phyloP scores from a whole-genome alignment of 1,140 invertebrate genomes.

The Lordiphosa mommai region DNA sequence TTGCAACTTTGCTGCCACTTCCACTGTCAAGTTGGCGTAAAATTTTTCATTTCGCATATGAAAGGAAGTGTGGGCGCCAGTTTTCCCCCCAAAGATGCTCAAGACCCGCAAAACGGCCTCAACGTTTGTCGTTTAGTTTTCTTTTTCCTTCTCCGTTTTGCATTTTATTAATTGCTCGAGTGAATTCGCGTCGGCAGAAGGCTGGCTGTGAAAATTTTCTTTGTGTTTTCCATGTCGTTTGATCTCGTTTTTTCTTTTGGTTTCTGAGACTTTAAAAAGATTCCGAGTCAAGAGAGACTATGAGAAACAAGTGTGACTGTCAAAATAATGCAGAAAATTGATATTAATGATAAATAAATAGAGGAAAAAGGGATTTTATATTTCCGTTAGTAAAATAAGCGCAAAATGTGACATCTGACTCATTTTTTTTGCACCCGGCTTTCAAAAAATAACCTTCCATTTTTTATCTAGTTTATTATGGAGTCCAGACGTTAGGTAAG shows the following conservation, averaged over 20 bases:
- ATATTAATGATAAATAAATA: too few relatives aligned
- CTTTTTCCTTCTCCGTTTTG: constrained; percentile 33
- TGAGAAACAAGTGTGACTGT: not conserved
- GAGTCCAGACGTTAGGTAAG: too few relatives aligned
- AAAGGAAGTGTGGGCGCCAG: constrained; percentile 74
- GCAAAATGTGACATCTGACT: too few relatives aligned
- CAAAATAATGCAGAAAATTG: too few relatives aligned
- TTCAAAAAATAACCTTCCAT: too few relatives aligned
- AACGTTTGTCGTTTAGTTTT: constrained; percentile 48
- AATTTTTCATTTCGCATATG: constrained; percentile 76
- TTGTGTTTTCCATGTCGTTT: constrained; percentile 52
- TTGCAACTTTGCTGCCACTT: constrained; percentile 72
- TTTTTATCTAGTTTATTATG: too few relatives aligned
- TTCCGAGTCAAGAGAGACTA: not conserved
- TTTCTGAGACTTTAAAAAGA: not conserved
- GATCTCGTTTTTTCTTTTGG: constrained; percentile 46
- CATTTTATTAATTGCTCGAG: constrained; percentile 74
- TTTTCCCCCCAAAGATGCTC: constrained; percentile 8
- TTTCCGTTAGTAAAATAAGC: too few relatives aligned
- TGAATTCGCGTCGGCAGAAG: constrained; percentile 59
- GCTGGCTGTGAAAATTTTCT: constrained; percentile 49
- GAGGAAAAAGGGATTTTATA: too few relatives aligned
- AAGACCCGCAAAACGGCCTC: constrained; percentile 37
- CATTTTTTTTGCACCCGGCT: too few relatives aligned
- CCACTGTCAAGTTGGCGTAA: constrained; percentile 74